Evolutionary conservation across 1,140 invertebrate genomes (phyloP).

Genomic region (Pinna nobilis): DNA sequence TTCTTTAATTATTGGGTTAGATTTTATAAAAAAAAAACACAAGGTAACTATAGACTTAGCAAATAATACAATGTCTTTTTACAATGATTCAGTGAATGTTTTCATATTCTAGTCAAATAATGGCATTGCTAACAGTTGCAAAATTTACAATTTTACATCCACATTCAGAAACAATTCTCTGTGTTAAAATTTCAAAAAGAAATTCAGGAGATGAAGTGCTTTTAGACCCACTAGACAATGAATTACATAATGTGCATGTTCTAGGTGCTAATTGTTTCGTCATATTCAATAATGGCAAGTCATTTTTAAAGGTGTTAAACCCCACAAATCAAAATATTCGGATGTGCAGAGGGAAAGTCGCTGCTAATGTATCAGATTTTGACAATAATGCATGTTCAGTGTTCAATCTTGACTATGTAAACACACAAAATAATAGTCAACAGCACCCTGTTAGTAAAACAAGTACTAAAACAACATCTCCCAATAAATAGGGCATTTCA

Average conservation of each 20-base stretch:
- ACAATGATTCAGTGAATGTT: neutral
- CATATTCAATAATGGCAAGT: neutral
- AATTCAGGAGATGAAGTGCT: neutral
- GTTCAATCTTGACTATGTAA: neutral
- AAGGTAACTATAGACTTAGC: neutral
- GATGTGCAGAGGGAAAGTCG: neutral
- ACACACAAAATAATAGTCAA: neutral
- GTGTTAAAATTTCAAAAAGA: neutral
- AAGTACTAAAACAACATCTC: neutral
- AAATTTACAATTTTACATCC: neutral
- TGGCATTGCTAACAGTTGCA: neutral
- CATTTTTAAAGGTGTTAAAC: neutral
- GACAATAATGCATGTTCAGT: no score
- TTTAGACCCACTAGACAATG: neutral
- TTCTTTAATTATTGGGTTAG: conserved; percentile 4
- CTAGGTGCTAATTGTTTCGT: neutral
- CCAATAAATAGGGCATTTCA: neutral
- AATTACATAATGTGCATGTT: neutral
- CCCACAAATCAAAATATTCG: neutral
- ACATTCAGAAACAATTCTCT: neutral
- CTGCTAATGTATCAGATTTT: neutral
- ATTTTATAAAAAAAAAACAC: neutral
- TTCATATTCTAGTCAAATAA: neutral
- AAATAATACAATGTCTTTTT: neutral
- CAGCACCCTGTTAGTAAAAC: neutral